Percentiles rank a stretch among this genome's conserved stretches.
Evolutionary conservation across 2,797 vertebrate genomes (phyloP).

Genomic region (Phrynocephalus guinanensis): DNA sequence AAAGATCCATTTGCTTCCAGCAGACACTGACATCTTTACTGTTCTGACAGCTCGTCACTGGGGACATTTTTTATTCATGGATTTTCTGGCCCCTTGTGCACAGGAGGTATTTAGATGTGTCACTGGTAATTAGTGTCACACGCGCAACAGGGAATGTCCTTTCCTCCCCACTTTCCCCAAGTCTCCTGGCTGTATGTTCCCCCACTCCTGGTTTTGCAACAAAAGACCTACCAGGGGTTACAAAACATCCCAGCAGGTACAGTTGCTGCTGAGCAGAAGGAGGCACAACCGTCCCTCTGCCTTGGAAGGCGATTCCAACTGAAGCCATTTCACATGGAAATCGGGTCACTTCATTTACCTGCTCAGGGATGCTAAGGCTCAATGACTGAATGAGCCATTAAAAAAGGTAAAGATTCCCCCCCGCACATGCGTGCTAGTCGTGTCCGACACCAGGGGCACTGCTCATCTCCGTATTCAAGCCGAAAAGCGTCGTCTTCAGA

Average conservation of each 20-base stretch:
- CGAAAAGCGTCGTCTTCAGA: too few species aligned
- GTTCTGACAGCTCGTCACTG: slow-evolving; percentile 55
- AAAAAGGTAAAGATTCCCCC: too few species aligned
- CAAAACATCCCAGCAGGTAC: slow-evolving; percentile 22
- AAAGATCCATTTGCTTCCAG: slow-evolving; percentile 47
- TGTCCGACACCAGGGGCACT: too few species aligned
- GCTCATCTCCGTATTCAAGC: too few species aligned
- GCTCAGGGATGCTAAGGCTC: neutral
- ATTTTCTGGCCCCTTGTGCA: slow-evolving; percentile 3
- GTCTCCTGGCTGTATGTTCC: slow-evolving; percentile 22
- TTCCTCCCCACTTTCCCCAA: neutral
- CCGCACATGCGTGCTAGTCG: too few species aligned
- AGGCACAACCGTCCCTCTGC: neutral
- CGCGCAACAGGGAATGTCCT: slow-evolving; percentile 26
- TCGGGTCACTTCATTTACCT: neutral
- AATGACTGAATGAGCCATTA: neutral
- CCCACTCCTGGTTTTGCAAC: slow-evolving; percentile 16
- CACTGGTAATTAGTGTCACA: slow-evolving; percentile 63
- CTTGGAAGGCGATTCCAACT: neutral
- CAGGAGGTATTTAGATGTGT: slow-evolving; percentile 54
- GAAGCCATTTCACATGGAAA: neutral
- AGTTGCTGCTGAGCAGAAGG: slow-evolving; percentile 25
- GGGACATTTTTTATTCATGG: slow-evolving; percentile 56
- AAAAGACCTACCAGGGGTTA: slow-evolving; percentile 18
- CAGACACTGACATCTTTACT: slow-evolving; percentile 7